Percentiles rank a stretch among this genome's conserved stretches.
Evolutionary conservation across 2,888 invertebrate genomes (phyloP).

Genomic region (Trissoscelio sp.): DNA sequence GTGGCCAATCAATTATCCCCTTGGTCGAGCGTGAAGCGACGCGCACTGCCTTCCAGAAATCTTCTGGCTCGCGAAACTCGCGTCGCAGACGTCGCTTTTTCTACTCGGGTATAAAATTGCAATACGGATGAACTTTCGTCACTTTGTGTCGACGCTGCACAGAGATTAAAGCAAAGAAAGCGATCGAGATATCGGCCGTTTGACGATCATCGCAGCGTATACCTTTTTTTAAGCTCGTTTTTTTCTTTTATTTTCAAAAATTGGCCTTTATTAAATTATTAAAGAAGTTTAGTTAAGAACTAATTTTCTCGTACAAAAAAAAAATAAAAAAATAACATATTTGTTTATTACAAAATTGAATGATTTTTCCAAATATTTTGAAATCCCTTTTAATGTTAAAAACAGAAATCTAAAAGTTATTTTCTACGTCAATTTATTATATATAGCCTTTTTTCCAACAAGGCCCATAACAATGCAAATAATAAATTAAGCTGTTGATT

Average conservation of each 20-base stretch:
- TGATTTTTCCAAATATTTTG: no score
- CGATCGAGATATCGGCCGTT: slow-evolving; percentile 64
- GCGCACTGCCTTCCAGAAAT: slow-evolving; percentile 68
- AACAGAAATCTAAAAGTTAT: no score
- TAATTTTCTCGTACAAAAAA: no score
- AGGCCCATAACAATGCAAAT: no score
- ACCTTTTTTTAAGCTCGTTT: slow-evolving; percentile 10
- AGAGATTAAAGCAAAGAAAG: slow-evolving; percentile 69
- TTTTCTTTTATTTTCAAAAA: slow-evolving; percentile 1
- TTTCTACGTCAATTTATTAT: no score
- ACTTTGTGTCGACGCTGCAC: slow-evolving; percentile 60
- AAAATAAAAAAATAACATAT: no score
- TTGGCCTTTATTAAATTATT: background rate
- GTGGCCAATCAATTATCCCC: slow-evolving; percentile 81
- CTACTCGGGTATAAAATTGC: slow-evolving; percentile 75
- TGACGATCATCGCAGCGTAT: slow-evolving; percentile 74
- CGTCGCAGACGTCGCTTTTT: slow-evolving; percentile 70
- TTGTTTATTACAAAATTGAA: no score
- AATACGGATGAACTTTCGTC: slow-evolving; percentile 64
- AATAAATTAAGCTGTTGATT: slow-evolving; percentile 3
- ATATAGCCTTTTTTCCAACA: no score
- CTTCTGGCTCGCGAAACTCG: slow-evolving; percentile 64
- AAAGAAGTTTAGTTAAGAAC: no score
- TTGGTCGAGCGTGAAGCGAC: slow-evolving; percentile 77
- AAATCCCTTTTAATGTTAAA: no score